Evolutionary conservation across 2,113 vertebrate genomes (phyloP).

Genomic region (Potamarius usumacintae): DNA sequence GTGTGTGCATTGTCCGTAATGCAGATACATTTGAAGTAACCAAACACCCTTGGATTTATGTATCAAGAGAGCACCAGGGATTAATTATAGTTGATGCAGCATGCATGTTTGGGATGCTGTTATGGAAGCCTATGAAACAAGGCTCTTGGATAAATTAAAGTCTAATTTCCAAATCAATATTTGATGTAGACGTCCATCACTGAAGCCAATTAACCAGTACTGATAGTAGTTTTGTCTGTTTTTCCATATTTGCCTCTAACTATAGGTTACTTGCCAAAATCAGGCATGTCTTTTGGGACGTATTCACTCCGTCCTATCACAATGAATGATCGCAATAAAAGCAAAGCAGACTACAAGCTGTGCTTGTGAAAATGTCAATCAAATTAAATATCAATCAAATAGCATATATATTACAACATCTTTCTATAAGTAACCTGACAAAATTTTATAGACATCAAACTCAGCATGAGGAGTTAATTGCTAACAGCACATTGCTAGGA

Average conservation of each 20-base stretch:
- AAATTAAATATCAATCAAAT: no score
- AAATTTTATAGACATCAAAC: no score
- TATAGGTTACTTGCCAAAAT: neutral
- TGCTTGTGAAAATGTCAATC: no score
- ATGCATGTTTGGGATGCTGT: neutral
- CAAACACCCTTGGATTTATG: slow-evolving; percentile 27
- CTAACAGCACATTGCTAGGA: neutral
- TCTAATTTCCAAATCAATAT: slow-evolving; percentile 35
- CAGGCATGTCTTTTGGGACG: neutral
- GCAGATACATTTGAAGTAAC: slow-evolving; percentile 15
- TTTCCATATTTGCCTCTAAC: neutral
- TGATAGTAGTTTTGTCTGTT: slow-evolving; percentile 1
- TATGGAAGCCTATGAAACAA: slow-evolving; percentile 25
- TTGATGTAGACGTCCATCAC: slow-evolving; percentile 12
- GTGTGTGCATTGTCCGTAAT: neutral
- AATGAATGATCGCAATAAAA: no score
- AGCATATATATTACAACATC: no score
- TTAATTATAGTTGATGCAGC: slow-evolving; percentile 8
- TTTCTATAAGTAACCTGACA: no score
- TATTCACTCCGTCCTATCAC: neutral
- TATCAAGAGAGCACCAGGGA: neutral
- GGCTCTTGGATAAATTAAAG: slow-evolving; percentile 5
- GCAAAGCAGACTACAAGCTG: no score
- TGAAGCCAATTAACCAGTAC: neutral
- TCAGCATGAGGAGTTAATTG: no score